Conservation (phyloP, 1,140 invertebrate species). For the Harpegnathos saltator region DNA sequence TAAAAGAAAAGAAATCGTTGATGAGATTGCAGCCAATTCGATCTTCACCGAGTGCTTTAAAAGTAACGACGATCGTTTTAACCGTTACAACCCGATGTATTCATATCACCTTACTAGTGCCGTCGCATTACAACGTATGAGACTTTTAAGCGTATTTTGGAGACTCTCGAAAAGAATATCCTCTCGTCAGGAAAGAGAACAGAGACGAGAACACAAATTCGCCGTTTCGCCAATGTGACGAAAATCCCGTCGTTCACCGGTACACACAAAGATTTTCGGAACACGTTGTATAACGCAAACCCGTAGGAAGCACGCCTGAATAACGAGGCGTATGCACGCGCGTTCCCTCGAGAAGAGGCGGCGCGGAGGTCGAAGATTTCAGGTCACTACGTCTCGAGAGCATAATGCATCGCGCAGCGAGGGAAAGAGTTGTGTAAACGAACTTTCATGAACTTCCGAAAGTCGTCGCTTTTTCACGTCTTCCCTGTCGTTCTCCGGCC, state of each 20-base stretch:
- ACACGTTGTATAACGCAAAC: slow-evolving; percentile 67
- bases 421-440: slow-evolving; percentile 83
- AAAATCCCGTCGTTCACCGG: background rate
- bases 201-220: background rate
- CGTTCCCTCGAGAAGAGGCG: slow-evolving; percentile 67
- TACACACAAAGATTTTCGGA: slow-evolving; percentile 26
- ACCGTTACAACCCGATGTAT: background rate
- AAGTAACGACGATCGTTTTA: slow-evolving; percentile 7
- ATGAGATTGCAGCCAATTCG: background rate
- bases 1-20: no score
- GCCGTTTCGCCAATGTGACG: background rate
- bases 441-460: slow-evolving; percentile 83
- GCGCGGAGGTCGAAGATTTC: slow-evolving; percentile 82
- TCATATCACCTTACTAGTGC: background rate
- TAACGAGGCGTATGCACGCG: slow-evolving; percentile 63
- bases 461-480: slow-evolving; percentile 76
- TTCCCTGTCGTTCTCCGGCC: slow-evolving; percentile 7
- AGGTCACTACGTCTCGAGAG: slow-evolving; percentile 84
- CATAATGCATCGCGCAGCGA: slow-evolving; percentile 81
- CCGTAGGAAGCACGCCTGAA: slow-evolving; percentile 70
- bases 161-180: background rate
- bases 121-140: background rate
- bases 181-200: background rate
- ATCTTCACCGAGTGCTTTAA: background rate
- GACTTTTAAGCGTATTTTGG: background rate